Conservation (phyloP, 1,140 invertebrate species). For the Trinorchestia longiramus region DNA sequence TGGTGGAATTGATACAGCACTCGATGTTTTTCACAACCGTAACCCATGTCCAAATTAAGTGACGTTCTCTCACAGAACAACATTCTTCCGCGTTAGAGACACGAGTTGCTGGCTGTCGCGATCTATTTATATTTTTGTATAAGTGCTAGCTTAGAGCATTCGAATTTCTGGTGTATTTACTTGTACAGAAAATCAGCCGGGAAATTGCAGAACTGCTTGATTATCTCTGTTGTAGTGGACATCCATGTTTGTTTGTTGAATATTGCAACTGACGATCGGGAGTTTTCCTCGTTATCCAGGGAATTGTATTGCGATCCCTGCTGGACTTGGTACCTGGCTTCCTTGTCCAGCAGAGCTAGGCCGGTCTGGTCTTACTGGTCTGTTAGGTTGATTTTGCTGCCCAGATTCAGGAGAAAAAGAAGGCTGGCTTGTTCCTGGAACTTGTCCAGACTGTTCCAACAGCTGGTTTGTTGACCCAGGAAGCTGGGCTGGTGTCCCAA, state of each 20-base stretch:
- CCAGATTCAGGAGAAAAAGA: not conserved
- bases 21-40: no score
- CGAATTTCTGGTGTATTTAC: not conserved
- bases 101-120: not conserved
- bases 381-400: not conserved
- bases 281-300: not conserved
- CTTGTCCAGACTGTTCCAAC: not conserved
- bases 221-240: not conserved
- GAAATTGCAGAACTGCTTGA: not conserved
- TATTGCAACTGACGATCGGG: not conserved
- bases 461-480: not conserved
- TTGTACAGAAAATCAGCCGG: not conserved
- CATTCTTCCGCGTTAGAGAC: not conserved
- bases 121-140: not conserved
- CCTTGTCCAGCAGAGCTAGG: not conserved
- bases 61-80: not conserved
- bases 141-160: not conserved
- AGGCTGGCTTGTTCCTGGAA: not conserved
- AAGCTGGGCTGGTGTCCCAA: not conserved
- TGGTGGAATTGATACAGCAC: no score
- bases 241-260: not conserved
- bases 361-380: not conserved
- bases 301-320: not conserved
- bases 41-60: not conserved
- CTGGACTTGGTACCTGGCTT: not conserved